A percentile compares a stretch with the other conserved stretches of the same genome.
Evolutionary conservation across 2,797 vertebrate species (phyloP).

Genomic region (Scolopax bukidnonensis): DNA sequence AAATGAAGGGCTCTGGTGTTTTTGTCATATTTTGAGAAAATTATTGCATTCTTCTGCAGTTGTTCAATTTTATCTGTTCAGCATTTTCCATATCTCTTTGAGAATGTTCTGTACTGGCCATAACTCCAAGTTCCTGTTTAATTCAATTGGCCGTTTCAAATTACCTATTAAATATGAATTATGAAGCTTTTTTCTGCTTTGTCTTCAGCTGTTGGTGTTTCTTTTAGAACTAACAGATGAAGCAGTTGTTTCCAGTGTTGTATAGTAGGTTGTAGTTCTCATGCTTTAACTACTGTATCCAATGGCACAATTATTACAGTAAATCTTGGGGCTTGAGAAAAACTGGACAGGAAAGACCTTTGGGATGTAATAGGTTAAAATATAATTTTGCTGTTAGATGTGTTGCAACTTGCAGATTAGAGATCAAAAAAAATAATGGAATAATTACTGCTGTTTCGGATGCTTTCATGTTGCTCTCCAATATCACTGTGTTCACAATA

Average conservation of each 20-base stretch:
- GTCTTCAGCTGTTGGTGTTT: not conserved
- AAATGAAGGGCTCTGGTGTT: constrained; percentile 10
- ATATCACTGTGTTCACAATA: not conserved
- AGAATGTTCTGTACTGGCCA: constrained; percentile 34
- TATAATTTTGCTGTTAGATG: not conserved
- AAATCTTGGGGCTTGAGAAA: not conserved
- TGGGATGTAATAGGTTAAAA: constrained; percentile 5
- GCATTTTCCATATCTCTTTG: constrained; percentile 43
- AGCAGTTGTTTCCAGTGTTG: not conserved
- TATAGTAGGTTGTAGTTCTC: not conserved
- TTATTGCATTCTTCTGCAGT: constrained; percentile 23
- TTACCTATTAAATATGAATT: constrained; percentile 27
- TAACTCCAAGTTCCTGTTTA: not conserved
- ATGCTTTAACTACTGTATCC: not conserved
- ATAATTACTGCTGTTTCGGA: not conserved
- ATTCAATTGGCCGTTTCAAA: constrained; percentile 13
- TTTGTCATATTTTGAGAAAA: constrained; percentile 45
- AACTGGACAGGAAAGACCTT: not conserved
- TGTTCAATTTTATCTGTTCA: constrained; percentile 41
- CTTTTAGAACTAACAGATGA: not conserved
- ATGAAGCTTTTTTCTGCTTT: not conserved
- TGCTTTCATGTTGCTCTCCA: not conserved
- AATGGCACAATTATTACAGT: not conserved
- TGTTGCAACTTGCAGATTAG: not conserved
- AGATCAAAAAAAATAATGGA: not conserved